These are phyloP conservation scores for Oxytorus armatus DNA, from an alignment of 2,888 invertebrate species.

Conservation along the genomic window DNA sequence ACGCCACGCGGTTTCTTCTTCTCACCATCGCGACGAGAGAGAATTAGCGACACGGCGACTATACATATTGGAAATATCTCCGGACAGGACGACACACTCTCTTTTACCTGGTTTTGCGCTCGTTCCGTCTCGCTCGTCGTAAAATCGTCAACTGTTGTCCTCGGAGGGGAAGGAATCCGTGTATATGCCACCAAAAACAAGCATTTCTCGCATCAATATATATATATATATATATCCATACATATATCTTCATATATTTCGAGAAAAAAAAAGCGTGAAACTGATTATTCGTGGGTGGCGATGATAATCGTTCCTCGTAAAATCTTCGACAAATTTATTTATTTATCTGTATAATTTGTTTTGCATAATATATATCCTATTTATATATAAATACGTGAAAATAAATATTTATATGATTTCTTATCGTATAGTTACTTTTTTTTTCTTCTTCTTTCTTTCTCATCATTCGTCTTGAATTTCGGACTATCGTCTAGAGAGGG, in stretches of 20 bases:
- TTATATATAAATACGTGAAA: not conserved
- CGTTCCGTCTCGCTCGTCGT: constrained; percentile 60
- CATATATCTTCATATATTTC: not conserved
- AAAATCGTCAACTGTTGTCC: constrained; percentile 65
- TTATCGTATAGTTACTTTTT: constrained; percentile 34
- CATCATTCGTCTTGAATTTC: constrained; percentile 26
- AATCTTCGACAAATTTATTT: constrained; percentile 49
- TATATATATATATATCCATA: not conserved
- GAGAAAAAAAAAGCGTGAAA: constrained; percentile 54
- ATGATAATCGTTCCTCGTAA: constrained; percentile 68
- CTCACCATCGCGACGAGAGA: constrained; percentile 26
- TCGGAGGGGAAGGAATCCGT: not conserved
- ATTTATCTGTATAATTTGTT: constrained; percentile 58
- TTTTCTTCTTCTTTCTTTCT: constrained; percentile 2
- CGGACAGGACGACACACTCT: constrained; percentile 17
- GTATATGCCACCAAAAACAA: not conserved
- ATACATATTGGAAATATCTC: constrained; percentile 59
- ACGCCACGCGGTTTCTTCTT: constrained; percentile 18
- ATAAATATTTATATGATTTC: constrained; percentile 46
- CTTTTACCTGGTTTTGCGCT: constrained; percentile 51
- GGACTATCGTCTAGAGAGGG: not conserved
- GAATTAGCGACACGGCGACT: constrained; percentile 59
- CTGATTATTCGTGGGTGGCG: constrained; percentile 76
- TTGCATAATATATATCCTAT: constrained; percentile 29
- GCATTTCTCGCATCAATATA: not conserved